Evolutionary conservation across 2,113 vertebrate species (phyloP).

Genomic region (Hippoglossus stenolepis): DNA sequence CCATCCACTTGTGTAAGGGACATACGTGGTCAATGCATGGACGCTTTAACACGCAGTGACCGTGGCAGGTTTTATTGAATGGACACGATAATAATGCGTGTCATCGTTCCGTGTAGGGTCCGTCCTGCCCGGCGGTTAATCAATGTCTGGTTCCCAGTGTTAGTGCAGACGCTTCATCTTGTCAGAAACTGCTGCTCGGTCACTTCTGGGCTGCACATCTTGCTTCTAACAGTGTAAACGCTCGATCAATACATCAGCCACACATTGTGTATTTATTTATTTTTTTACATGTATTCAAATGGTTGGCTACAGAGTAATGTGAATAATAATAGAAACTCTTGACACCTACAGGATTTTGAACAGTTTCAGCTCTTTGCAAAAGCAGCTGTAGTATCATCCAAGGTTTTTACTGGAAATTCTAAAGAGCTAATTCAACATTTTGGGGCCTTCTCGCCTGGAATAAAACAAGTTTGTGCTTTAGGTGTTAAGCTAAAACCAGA

Average conservation of each 20-base stretch:
- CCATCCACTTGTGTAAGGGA: not conserved
- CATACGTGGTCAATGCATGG: constrained; percentile 6
- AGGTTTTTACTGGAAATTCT: too few relatives aligned
- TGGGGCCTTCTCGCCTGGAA: too few relatives aligned
- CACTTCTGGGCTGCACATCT: constrained; percentile 16
- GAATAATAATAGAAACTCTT: not conserved
- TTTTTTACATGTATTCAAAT: not conserved
- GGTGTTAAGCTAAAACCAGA: too few relatives aligned
- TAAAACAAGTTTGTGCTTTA: too few relatives aligned
- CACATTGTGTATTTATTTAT: not conserved
- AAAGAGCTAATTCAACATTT: too few relatives aligned
- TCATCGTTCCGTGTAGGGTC: constrained; percentile 16
- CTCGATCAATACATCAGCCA: constrained; percentile 20
- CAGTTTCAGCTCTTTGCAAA: too few relatives aligned
- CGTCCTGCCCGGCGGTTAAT: constrained; percentile 46
- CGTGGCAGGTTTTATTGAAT: constrained; percentile 43
- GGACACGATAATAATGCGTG: constrained; percentile 34
- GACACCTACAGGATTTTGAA: not conserved
- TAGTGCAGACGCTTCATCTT: constrained; percentile 45
- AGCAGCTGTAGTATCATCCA: too few relatives aligned
- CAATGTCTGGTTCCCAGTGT: constrained; percentile 56
- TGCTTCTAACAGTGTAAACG: not conserved
- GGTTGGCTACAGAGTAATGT: not conserved
- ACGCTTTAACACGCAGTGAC: not conserved
- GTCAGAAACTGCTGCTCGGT: constrained; percentile 55